Conservation (phyloP, 2,113 vertebrate species). For the Hydrolagus affinis region DNA sequence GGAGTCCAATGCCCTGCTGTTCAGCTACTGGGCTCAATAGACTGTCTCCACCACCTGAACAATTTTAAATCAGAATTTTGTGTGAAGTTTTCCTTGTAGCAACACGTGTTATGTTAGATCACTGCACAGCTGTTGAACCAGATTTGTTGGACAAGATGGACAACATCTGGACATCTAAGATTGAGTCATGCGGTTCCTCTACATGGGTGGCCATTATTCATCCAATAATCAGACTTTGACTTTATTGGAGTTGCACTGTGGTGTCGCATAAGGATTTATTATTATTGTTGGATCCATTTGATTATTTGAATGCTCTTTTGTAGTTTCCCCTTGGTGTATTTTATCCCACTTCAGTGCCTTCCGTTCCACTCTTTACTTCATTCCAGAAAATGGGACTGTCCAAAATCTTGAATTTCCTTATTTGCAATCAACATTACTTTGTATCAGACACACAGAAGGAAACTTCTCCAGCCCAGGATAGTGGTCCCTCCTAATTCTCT, state of each 20-base stretch:
- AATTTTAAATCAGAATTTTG: neutral
- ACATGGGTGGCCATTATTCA: conserved; percentile 6
- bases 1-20: neutral
- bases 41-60: conserved; percentile 2
- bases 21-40: neutral
- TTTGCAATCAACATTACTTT: too few species aligned
- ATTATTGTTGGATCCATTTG: neutral
- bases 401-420: neutral
- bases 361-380: neutral
- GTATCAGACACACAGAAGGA: too few species aligned
- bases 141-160: neutral
- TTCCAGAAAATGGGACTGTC: neutral
- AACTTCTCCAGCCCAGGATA: too few species aligned
- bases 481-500: too few species aligned
- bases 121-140: conserved; percentile 20
- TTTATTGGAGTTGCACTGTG: neutral
- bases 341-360: conserved; percentile 1
- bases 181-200: conserved; percentile 16
- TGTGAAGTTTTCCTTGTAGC: neutral
- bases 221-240: neutral
- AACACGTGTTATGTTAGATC: conserved; percentile 9
- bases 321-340: neutral
- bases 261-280: neutral
- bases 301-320: neutral
- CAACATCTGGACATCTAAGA: neutral